A percentile compares a stretch with the other conserved stretches of the same genome.
phyloP scores from a whole-genome alignment of 1,140 invertebrate genomes.

The Colletes gigas region DNA sequence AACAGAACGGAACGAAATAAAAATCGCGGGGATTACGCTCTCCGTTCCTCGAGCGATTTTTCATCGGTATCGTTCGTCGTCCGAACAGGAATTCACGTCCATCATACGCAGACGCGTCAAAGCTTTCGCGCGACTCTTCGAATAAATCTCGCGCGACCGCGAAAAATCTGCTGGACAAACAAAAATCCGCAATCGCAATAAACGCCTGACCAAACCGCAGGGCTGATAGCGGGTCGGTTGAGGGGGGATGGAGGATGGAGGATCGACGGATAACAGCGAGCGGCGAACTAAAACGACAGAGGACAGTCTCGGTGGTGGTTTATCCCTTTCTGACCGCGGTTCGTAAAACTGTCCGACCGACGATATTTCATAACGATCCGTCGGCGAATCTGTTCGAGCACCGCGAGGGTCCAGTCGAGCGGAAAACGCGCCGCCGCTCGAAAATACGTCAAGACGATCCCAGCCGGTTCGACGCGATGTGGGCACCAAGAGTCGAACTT shows the following conservation, averaged over 20 bases:
- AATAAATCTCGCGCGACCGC: conserved; percentile 48
- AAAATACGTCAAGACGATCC: conserved; percentile 18
- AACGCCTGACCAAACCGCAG: conserved; percentile 14
- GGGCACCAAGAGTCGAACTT: conserved; percentile 1
- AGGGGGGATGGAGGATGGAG: too few species aligned
- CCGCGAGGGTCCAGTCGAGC: neutral
- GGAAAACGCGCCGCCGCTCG: conserved; percentile 24
- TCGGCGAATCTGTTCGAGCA: neutral
- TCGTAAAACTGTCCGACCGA: conserved; percentile 37
- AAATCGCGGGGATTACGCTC: conserved; percentile 40
- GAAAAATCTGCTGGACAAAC: conserved; percentile 22
- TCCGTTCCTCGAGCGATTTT: conserved; percentile 47
- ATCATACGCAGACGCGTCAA: conserved; percentile 42
- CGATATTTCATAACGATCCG: conserved; percentile 53
- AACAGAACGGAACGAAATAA: conserved; percentile 20
- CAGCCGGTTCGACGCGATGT: conserved; percentile 10
- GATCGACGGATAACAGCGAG: conserved; percentile 55
- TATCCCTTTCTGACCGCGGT: conserved; percentile 45
- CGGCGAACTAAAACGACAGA: conserved; percentile 51
- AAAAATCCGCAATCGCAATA: conserved; percentile 15
- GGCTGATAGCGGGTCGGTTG: conserved; percentile 21
- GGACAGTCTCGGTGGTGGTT: conserved; percentile 32
- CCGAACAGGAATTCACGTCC: conserved; percentile 36
- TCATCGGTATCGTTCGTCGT: conserved; percentile 38
- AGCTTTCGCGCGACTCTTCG: conserved; percentile 48